Base-by-base conservation (phyloP, 1,140 invertebrate genomes). In the Diorhabda elongata region DNA sequence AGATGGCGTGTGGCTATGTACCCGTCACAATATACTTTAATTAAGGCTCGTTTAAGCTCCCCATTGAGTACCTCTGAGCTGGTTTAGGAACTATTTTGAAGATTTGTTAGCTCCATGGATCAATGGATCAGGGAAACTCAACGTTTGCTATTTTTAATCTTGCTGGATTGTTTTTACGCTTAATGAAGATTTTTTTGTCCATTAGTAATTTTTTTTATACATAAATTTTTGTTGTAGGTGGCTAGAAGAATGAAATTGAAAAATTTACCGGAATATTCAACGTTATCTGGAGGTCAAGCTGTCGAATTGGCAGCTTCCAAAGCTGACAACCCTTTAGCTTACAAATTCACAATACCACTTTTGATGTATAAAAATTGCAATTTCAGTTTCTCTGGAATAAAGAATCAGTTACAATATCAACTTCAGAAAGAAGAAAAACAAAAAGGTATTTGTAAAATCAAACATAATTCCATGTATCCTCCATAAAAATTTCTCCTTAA, bases 371-470 rank as follows among this genome's bases (percentile, higher is more conserved):
- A 82, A 74, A 85, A 93, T 77, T 97, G 95, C 77, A 89, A 93
- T 79, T 97, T 97, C 76, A 95, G 93, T 79, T 93, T 96, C 80
- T 77, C 90, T 64, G 93, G 93, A 2, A 73, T 94, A 2, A 91
- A 90, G 77, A 87, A 84, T 75, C 82, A 77, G 57, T 83, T 85
- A 5, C 71, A 79, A 41, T 73, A 72, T 2, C 75, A 85, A 45
- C 89, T 93, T 58, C 67, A 82, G n/a, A 66, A 74, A 61, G 83
- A 88, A 75, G 91, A 94, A 81, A 76, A 80, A 62, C 77, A 82
- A 70, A 81, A 89, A 78, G 84, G 88, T 85, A 81, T 4, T 26
- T 26, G 26, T 26, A 61, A 44, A 42, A 9, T 9, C n/a, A 11
- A 26, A 26, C 60, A 26, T 44, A 61, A 42, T 61, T 5, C 26